These are phyloP conservation scores for Dicaeum eximium DNA, from an alignment of 2,113 vertebrate genomes.

Conservation along the genomic window DNA sequence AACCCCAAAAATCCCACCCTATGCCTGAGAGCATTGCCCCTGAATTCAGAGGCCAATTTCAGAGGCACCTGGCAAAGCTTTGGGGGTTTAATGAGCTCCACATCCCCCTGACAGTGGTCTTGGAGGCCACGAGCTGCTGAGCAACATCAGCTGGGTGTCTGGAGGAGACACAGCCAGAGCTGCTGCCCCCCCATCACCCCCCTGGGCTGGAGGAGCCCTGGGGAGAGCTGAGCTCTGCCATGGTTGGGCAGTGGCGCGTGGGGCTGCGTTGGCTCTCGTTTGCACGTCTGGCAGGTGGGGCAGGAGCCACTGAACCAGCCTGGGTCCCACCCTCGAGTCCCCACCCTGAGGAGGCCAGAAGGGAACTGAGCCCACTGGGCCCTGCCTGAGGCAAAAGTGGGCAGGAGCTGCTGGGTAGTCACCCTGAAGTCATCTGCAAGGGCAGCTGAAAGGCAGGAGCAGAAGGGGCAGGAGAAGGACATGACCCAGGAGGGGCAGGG, in stretches of 20 bases:
- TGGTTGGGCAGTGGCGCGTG: conserved; percentile 43
- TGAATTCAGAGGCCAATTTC: not conserved
- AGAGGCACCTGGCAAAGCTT: not conserved
- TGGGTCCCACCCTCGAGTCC: not conserved
- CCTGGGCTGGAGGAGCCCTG: not conserved
- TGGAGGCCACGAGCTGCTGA: not conserved
- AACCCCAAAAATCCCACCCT: not conserved
- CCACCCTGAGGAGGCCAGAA: not conserved
- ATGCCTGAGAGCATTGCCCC: accelerated
- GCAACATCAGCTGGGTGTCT: not conserved
- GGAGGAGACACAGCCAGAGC: not conserved
- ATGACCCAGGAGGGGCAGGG: not conserved
- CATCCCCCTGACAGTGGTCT: not conserved
- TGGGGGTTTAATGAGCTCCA: not conserved
- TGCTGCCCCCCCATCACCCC: not conserved
- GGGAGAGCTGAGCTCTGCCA: conserved; percentile 57
- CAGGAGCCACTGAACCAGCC: conserved; percentile 25
- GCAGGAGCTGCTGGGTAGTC: not conserved
- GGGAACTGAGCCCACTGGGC: accelerated
- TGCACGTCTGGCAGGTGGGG: conserved; percentile 72
- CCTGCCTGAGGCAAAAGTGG: accelerated
- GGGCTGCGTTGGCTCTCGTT: not conserved
- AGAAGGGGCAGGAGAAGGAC: not conserved
- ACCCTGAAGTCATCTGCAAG: not conserved
- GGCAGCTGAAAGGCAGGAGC: not conserved